Evolutionary conservation across 2,888 invertebrate genomes (phyloP).

Genomic region (Pardosa pseudoannulata): DNA sequence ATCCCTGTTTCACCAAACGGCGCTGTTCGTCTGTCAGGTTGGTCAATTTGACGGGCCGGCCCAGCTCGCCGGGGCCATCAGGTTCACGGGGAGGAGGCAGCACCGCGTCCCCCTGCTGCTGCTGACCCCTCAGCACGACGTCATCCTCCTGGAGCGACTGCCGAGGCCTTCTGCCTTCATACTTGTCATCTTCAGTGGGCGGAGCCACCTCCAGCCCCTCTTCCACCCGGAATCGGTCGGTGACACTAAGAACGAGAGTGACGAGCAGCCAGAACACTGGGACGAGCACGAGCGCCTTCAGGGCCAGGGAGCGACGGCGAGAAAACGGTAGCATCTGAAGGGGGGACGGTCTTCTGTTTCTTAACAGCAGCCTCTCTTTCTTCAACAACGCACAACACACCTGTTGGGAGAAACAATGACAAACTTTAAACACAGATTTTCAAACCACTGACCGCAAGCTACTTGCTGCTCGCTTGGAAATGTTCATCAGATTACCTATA

Average conservation of each 20-base stretch:
- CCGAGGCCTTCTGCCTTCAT: conserved; percentile 43
- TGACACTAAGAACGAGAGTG: conserved; percentile 63
- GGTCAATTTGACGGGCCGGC: conserved; percentile 89
- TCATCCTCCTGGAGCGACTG: conserved; percentile 44
- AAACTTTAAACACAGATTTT: too few relatives aligned
- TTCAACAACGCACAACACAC: too few relatives aligned
- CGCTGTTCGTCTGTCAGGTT: conserved; percentile 91
- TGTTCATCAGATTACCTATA: too few relatives aligned
- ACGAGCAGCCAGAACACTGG: conserved; percentile 73
- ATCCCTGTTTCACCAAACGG: conserved; percentile 93
- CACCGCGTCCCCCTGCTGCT: conserved; percentile 69
- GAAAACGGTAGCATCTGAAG: conserved; percentile 28
- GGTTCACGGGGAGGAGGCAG: conserved; percentile 75
- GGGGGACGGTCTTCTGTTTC: too few relatives aligned
- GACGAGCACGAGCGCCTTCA: conserved; percentile 71
- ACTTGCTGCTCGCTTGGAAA: too few relatives aligned
- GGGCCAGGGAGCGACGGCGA: conserved; percentile 61
- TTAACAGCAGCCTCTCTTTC: too few relatives aligned
- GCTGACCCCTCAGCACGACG: not conserved
- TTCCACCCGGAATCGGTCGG: conserved; percentile 28
- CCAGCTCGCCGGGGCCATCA: conserved; percentile 86
- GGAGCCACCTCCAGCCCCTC: conserved; percentile 5
- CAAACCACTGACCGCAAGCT: too few relatives aligned
- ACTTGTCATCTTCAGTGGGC: conserved; percentile 31
- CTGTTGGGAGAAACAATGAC: too few relatives aligned